Conservation (phyloP, 2,888 invertebrate genomes). For the Lobophora halterata region DNA sequence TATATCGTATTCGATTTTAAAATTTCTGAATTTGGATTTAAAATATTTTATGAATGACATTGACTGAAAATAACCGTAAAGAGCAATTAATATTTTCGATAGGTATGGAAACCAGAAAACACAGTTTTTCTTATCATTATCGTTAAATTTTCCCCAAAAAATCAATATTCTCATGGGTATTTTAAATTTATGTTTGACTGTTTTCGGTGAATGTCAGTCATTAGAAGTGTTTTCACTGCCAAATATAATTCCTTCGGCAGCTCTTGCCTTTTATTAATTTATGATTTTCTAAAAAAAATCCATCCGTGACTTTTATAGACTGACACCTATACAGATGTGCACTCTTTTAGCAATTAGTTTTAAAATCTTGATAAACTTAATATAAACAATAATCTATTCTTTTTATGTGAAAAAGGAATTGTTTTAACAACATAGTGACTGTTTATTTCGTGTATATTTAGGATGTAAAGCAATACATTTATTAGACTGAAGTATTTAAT, state of each 20-base stretch:
- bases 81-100: too few species aligned
- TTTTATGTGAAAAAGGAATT: conserved; percentile 42
- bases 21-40: conserved; percentile 40
- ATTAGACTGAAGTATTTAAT: conserved; percentile 75
- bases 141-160: too few species aligned
- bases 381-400: conserved; percentile 27
- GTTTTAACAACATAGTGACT: conserved; percentile 30
- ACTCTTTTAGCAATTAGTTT: conserved; percentile 65
- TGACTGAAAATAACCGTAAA: conserved; percentile 4
- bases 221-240: too few species aligned
- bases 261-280: conserved; percentile 36
- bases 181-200: too few species aligned
- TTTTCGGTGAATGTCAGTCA: too few species aligned
- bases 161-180: too few species aligned
- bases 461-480: conserved; percentile 70
- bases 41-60: conserved; percentile 30
- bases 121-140: too few species aligned
- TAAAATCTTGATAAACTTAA: conserved; percentile 50
- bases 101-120: too few species aligned
- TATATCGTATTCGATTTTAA: too few species aligned
- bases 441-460: conserved; percentile 67
- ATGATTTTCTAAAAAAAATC: conserved; percentile 58
- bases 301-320: conserved; percentile 78
- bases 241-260: too few species aligned
- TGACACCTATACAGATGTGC: conserved; percentile 78